These are phyloP conservation scores for Syngnathus acus DNA, from an alignment of 2,797 vertebrate genomes.

Conservation along the genomic window DNA sequence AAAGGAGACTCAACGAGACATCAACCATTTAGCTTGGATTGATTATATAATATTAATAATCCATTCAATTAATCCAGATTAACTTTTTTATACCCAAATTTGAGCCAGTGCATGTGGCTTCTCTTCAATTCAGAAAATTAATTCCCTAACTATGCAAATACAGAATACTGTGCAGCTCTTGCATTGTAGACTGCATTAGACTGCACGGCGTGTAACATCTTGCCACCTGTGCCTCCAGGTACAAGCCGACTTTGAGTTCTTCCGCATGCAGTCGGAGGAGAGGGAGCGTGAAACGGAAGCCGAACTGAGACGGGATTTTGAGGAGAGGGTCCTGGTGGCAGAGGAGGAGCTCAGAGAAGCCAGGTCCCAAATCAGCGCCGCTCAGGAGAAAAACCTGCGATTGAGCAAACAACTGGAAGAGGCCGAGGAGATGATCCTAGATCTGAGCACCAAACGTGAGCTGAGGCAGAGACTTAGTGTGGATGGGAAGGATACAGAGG, in stretches of 20 bases:
- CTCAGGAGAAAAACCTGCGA: conserved; percentile 53
- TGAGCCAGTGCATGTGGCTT: too few relatives aligned
- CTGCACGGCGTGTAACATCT: not conserved
- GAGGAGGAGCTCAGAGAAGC: conserved; percentile 64
- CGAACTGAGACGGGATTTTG: conserved; percentile 69
- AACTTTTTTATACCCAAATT: too few relatives aligned
- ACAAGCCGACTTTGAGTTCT: conserved; percentile 63
- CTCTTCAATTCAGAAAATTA: too few relatives aligned
- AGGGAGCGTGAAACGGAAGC: conserved; percentile 65
- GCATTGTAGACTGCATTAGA: not conserved
- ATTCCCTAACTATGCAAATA: not conserved
- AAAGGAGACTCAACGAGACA: too few relatives aligned
- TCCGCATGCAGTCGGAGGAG: conserved; percentile 69
- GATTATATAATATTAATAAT: too few relatives aligned
- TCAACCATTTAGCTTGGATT: too few relatives aligned
- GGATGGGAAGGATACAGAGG: conserved; percentile 40
- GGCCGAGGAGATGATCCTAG: conserved; percentile 56
- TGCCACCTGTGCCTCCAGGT: conserved; percentile 41
- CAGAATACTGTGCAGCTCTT: not conserved
- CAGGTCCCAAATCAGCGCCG: conserved; percentile 39
- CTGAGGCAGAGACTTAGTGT: conserved; percentile 52
- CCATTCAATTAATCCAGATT: too few relatives aligned
- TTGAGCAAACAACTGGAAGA: conserved; percentile 57
- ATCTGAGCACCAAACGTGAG: conserved; percentile 58
- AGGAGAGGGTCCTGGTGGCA: conserved; percentile 64